A percentile compares a stretch with the other conserved stretches of the same genome.
Evolutionary conservation across 2,113 vertebrate genomes (phyloP).

Genomic region (western clawed frog (Xenopus tropicalis)): DNA sequence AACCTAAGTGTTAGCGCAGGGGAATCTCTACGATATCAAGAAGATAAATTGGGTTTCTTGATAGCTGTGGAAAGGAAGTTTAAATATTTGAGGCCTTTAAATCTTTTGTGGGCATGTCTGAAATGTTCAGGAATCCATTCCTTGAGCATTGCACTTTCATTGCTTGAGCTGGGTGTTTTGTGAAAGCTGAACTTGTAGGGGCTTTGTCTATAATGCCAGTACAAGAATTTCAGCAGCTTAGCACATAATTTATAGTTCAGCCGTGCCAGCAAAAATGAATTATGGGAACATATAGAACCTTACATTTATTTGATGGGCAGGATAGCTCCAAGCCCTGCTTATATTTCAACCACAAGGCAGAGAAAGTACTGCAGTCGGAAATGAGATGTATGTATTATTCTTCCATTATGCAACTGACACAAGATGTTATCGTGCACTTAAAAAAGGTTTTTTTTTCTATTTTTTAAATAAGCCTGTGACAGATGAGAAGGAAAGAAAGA

Average conservation of each 20-base stretch:
- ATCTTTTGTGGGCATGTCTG: constrained; percentile 28
- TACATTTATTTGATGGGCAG: constrained; percentile 16
- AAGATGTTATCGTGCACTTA: not conserved
- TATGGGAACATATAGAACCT: constrained; percentile 18
- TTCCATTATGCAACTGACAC: not conserved
- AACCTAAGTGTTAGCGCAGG: constrained; percentile 20
- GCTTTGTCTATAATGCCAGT: constrained; percentile 15
- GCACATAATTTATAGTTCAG: constrained; percentile 38
- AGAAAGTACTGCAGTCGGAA: not conserved
- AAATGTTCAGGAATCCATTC: constrained; percentile 16
- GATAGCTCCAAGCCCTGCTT: constrained; percentile 16
- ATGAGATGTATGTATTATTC: not conserved
- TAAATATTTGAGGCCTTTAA: constrained; percentile 29
- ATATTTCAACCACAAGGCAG: constrained; percentile 6
- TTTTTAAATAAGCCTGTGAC: too few species aligned
- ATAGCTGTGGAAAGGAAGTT: constrained; percentile 20
- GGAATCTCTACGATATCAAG: constrained; percentile 31
- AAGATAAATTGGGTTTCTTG: constrained; percentile 33
- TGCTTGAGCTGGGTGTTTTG: constrained; percentile 1
- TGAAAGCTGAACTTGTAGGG: not conserved
- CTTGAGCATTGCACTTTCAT: not conserved
- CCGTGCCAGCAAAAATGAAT: constrained; percentile 24
- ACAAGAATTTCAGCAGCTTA: constrained; percentile 34
- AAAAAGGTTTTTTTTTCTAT: too few species aligned
- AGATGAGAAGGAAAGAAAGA: too few species aligned